phyloP scores from a whole-genome alignment of 35 echinoderm and acorn worm species.

The Eucidaris tribuloides region DNA sequence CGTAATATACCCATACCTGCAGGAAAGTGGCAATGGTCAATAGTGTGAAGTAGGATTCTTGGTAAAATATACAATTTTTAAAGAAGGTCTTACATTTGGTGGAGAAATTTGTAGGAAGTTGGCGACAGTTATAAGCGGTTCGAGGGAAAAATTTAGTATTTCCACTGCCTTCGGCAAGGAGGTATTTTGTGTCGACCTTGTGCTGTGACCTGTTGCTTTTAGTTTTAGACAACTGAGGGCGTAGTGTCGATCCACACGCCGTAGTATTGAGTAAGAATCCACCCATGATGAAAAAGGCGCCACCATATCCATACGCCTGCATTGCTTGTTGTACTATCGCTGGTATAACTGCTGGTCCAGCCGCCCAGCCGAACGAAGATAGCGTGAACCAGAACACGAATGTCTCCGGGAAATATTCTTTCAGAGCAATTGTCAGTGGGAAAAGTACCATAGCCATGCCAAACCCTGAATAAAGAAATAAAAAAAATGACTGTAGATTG shows the following conservation, averaged over 20 bases:
- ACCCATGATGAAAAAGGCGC: not conserved
- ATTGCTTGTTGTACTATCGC: not conserved
- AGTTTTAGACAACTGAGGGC: not conserved
- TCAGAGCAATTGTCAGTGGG: not conserved
- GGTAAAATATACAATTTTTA: not conserved
- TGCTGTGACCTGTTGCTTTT: not conserved
- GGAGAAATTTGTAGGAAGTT: not conserved
- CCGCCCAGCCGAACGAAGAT: not conserved
- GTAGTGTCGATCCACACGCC: not conserved
- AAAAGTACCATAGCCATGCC: not conserved
- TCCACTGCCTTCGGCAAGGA: too few relatives aligned
- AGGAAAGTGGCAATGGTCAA: not conserved
- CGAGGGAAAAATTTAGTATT: too few relatives aligned
- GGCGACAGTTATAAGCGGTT: too few relatives aligned
- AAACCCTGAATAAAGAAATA: not conserved
- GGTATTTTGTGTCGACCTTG: not conserved
- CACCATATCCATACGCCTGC: not conserved
- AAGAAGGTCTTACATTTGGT: not conserved
- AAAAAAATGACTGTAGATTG: not conserved
- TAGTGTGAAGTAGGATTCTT: not conserved
- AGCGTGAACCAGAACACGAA: not conserved
- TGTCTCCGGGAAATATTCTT: not conserved
- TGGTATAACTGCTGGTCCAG: not conserved
- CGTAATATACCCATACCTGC: too few relatives aligned
- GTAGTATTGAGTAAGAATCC: not conserved